Evolutionary conservation across 2,113 vertebrate species (phyloP).

Genomic region (Tragelaphus imberbis): DNA sequence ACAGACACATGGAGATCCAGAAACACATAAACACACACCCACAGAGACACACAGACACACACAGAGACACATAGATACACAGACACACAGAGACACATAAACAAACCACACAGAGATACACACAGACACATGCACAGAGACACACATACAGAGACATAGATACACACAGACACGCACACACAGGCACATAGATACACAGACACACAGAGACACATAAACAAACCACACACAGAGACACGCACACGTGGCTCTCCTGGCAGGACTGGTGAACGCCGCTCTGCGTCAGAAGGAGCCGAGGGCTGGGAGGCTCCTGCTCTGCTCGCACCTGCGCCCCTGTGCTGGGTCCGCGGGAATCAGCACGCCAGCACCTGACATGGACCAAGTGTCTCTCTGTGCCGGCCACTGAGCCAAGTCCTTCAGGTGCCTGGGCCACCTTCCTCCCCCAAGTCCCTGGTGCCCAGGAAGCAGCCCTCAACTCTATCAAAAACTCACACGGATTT

Average conservation of each 20-base stretch:
- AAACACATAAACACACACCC: too few species aligned
- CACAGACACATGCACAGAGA: too few species aligned
- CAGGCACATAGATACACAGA: too few species aligned
- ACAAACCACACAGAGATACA: too few species aligned
- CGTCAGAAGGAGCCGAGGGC: not conserved
- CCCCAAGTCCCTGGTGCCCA: not conserved
- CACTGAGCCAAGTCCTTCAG: not conserved
- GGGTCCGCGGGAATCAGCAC: not conserved
- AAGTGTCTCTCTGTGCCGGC: not conserved
- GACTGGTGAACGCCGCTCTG: too few species aligned
- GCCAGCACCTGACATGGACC: not conserved
- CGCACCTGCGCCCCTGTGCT: not conserved
- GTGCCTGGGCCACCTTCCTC: not conserved
- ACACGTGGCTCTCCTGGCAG: not conserved
- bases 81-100: too few species aligned
- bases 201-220: not conserved
- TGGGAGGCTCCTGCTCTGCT: accelerated
- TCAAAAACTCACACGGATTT: constrained; percentile 84
- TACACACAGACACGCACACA: too few species aligned
- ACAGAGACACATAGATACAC: too few species aligned
- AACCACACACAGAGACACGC: not conserved
- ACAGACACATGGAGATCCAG: too few species aligned
- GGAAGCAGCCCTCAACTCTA: constrained; percentile 48
- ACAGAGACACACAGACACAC: too few species aligned
- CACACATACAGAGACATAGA: too few species aligned